Evolutionary conservation across 2,797 vertebrate species (phyloP).

Genomic region (Fistularia tabacaria): DNA sequence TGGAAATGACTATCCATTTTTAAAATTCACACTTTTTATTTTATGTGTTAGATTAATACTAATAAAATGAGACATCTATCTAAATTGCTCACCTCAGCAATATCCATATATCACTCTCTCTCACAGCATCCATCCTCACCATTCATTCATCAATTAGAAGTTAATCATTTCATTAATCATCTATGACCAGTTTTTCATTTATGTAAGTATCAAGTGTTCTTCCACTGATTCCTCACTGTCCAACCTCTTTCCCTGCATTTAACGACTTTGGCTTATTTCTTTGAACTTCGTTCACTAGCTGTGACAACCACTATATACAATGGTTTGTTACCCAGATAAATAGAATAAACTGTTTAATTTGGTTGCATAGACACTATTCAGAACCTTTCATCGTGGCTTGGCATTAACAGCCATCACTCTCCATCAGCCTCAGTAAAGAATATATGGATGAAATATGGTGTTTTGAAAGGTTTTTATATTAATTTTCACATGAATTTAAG

Average conservation of each 20-base stretch:
- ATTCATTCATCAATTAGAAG: conserved; percentile 43
- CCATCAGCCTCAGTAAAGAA: neutral
- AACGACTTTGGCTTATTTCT: conserved; percentile 9
- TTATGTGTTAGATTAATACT: too few species aligned
- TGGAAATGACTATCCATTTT: too few species aligned
- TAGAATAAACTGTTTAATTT: conserved; percentile 19
- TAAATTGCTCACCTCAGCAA: too few species aligned
- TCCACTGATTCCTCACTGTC: conserved; percentile 28
- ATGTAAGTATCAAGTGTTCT: conserved; percentile 52
- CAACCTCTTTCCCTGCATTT: conserved; percentile 19
- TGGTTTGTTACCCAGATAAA: conserved; percentile 11
- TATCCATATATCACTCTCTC: conserved; percentile 17
- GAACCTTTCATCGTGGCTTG: neutral
- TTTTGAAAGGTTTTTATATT: too few species aligned
- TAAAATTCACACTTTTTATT: too few species aligned
- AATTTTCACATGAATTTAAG: too few species aligned
- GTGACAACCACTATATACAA: conserved; percentile 21
- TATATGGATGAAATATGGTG: too few species aligned
- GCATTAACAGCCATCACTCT: neutral
- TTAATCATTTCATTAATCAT: conserved; percentile 56
- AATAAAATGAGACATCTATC: too few species aligned
- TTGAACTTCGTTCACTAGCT: conserved; percentile 15
- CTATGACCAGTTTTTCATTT: conserved; percentile 56
- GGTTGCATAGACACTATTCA: conserved; percentile 6
- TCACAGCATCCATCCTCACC: conserved; percentile 25